Evolutionary conservation across 2,888 invertebrate genomes (phyloP).

Genomic region (Melolontha melolontha): DNA sequence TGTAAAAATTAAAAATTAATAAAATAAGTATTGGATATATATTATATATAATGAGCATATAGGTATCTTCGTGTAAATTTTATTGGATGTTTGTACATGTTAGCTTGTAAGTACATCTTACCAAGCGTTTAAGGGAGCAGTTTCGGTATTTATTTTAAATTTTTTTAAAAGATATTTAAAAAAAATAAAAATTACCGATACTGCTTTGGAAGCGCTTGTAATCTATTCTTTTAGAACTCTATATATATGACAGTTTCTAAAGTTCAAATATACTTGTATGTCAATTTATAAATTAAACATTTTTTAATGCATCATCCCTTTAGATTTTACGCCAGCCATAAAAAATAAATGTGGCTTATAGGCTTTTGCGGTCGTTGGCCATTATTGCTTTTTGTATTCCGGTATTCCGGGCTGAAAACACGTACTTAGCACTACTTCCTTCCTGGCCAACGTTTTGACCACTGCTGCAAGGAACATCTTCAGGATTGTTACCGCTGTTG

Average conservation of each 20-base stretch:
- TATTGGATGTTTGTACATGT: slow-evolving; percentile 53
- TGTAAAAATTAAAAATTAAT: slow-evolving; percentile 53
- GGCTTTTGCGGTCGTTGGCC: too few species aligned
- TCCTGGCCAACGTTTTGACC: too few species aligned
- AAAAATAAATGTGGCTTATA: too few species aligned
- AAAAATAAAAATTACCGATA: background rate
- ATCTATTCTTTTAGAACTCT: slow-evolving; percentile 52
- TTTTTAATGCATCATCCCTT: slow-evolving; percentile 41
- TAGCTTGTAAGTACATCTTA: slow-evolving; percentile 48
- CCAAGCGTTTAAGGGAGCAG: slow-evolving; percentile 48
- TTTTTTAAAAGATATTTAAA: background rate
- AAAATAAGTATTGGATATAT: slow-evolving; percentile 13
- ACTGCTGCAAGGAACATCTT: too few species aligned
- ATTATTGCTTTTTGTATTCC: too few species aligned
- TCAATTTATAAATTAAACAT: slow-evolving; percentile 50
- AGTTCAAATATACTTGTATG: slow-evolving; percentile 55
- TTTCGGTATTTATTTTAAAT: background rate
- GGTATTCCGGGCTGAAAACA: too few species aligned
- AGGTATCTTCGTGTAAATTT: slow-evolving; percentile 43
- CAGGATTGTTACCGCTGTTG: too few species aligned
- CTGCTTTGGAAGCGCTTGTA: slow-evolving; percentile 47
- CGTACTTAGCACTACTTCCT: too few species aligned
- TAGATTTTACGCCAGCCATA: too few species aligned
- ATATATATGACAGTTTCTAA: slow-evolving; percentile 51
- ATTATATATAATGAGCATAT: slow-evolving; percentile 6